Evolutionary conservation across 92 coral and sea anemone genomes (phyloP), one percentile per base, ranked within the genome.

Genomic region (Micromussa lordhowensis): DNA sequence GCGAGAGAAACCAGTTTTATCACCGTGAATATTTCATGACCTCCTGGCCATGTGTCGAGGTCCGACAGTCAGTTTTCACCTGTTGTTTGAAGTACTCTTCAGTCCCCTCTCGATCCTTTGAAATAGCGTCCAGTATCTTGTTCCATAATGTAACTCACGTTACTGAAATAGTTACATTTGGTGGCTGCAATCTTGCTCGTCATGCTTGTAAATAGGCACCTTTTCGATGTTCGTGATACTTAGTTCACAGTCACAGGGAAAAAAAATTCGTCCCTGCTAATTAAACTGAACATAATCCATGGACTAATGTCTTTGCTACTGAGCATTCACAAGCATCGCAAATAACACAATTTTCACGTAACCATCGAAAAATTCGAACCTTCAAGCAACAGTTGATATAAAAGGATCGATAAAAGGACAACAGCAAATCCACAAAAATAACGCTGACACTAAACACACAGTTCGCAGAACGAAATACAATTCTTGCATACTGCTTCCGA

Each of bases 351-450:
- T 57, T 44, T 31, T 54, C 44, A 59, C 57, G n/a, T 24, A 36
- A 61, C 16, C 22, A 44, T 40, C 66, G 48, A 36, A 66, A n/a
- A 63, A 28, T 22, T 0, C 11, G 71, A 28, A 66, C 17, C 71
- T 17, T 48, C 21, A 28, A 49, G 22, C 14, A 51, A 49, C 4
- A 19, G 77, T 26, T 36, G 30, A 26, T 48, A n/a, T 68, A 40
- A 81, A 68, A 38, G 93, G 93, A 86, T 90, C 86, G 38, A 68
- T 82, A 38, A 81, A 69, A 40, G 93, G 93, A 86, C 93, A 90
- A 55, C 93, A 90, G 57, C 87, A 90, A 3, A 68, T 85, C 90
- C 87, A 90, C 35, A 72, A 21, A 15, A 88, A 81, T 63, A 80
- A 85, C 83, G 61, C 40, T 14, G 71, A 79, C 3, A 90, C 81